Base-by-base conservation (phyloP, 2,797 vertebrate genomes). In the Chaetophractus vellerosus region DNA sequence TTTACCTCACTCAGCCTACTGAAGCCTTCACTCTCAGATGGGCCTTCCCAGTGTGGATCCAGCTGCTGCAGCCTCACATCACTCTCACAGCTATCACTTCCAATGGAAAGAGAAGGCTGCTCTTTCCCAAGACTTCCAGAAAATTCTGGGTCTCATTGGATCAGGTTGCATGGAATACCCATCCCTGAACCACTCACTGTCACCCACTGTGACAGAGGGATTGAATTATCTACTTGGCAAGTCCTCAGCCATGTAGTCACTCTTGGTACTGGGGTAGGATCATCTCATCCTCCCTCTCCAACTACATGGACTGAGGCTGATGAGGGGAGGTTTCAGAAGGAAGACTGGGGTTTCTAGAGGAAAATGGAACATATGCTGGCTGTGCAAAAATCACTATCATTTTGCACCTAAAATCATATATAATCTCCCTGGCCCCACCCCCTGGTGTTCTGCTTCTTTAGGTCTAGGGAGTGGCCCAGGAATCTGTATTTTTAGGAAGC, bases 401-500 rank as follows among this genome's bases (percentile, higher is more conserved):
- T 66, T 76, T 50, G 71, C 16, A 57, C 31, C 48, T 93, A 63
- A 76, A 69, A 63, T 71, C 38, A 38, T 38, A 38, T 38, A 38
- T 38, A 38, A 3, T 38, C 38, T 38, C 38, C 55, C 69, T 81
- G 45, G 86, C 33, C 86, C 81, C 36, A 28, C 16, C 71, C 75
- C n/a, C 33, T 21, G 31, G 64, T 50, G 72, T 38, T 78, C 92
- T 68, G 50, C 64, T 92, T 82, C 64, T 87, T 94, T 79, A 74
- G 41, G 86, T 74, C 48, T 24, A 12, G 45, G 78, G 72, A 78
- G 48, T 78, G 87, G 63, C 64, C 63, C 48, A 71, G 84, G 83
- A 74, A 79, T 91, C 86, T 94, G 78, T 83, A 41, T 57, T 91
- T 88, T 93, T 82, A 93, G 88, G 91, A 88, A 93, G 71, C 63